These are phyloP conservation scores for Phocoena phocoena DNA, from an alignment of 2,113 vertebrate species.

Conservation along the genomic window DNA sequence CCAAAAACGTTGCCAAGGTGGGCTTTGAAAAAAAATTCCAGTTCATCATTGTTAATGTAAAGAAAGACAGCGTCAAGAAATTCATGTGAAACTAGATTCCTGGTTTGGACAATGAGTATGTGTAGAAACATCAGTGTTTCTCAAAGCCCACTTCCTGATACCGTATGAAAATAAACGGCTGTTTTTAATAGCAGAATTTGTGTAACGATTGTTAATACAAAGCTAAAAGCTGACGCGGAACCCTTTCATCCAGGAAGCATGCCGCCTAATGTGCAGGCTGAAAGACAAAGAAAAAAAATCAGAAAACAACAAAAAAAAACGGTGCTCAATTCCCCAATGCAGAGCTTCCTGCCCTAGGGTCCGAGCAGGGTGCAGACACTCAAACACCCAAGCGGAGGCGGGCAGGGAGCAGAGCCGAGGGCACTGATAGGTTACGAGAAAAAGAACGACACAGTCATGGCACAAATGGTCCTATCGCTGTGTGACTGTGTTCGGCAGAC, in stretches of 20 bases:
- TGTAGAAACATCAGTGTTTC: conserved; percentile 31
- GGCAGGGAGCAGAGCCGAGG: neutral
- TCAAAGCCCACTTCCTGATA: conserved; percentile 31
- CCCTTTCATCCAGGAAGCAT: conserved; percentile 7
- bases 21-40: conserved; percentile 3
- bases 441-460: neutral
- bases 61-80: neutral
- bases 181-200: conserved; percentile 42
- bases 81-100: neutral
- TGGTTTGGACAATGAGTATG: conserved; percentile 4
- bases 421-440: too few species aligned
- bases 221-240: conserved; percentile 28
- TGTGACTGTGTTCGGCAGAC: neutral
- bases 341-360: neutral
- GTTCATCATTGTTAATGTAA: conserved; percentile 10
- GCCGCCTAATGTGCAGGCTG: neutral
- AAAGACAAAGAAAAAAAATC: neutral
- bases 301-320: neutral
- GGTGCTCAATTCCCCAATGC: neutral
- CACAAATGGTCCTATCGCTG: neutral
- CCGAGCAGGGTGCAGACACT: neutral
- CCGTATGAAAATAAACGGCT: conserved; percentile 12
- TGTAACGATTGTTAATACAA: conserved; percentile 36
- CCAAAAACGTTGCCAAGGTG: neutral
- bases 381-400: neutral